Conservation (phyloP, 2,113 vertebrate species). For the Astur gentilis region DNA sequence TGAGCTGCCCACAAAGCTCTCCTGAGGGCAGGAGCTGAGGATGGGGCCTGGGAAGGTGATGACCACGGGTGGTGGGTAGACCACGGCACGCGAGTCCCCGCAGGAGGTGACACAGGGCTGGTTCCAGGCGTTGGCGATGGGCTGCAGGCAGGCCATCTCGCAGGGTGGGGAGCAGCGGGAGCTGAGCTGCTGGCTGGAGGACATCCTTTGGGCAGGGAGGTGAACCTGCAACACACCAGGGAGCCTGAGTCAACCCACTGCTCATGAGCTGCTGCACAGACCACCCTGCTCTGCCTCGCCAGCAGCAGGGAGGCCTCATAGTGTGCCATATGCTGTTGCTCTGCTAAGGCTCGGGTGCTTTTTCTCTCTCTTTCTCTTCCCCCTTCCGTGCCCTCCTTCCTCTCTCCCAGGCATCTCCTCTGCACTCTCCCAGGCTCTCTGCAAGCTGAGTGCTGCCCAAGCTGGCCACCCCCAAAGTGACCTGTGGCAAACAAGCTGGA, state of each 20-base stretch:
- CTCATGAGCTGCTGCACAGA: rapidly evolving
- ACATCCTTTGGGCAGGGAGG: background rate
- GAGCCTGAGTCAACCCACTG: background rate
- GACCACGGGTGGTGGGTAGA: background rate
- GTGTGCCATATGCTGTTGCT: rapidly evolving
- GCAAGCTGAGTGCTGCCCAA: rapidly evolving
- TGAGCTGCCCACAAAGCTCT: background rate
- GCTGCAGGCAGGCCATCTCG: background rate
- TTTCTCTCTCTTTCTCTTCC: background rate
- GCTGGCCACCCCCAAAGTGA: background rate
- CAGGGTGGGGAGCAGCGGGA: background rate
- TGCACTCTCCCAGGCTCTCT: background rate
- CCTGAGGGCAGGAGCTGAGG: background rate
- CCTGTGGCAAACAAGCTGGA: background rate
- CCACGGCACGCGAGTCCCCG: background rate
- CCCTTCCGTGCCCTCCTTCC: background rate
- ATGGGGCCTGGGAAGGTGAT: background rate
- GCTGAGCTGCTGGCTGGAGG: background rate
- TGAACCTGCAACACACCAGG: background rate
- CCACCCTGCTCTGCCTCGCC: background rate
- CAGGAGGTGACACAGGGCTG: conserved; percentile 5
- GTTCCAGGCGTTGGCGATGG: rapidly evolving
- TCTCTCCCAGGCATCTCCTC: background rate
- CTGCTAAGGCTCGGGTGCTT: background rate
- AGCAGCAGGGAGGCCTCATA: background rate